Evolutionary conservation across 2,797 vertebrate genomes (phyloP), one percentile per base, ranked within the genome.

Genomic region (Parauchenoglanis ngamensis): DNA sequence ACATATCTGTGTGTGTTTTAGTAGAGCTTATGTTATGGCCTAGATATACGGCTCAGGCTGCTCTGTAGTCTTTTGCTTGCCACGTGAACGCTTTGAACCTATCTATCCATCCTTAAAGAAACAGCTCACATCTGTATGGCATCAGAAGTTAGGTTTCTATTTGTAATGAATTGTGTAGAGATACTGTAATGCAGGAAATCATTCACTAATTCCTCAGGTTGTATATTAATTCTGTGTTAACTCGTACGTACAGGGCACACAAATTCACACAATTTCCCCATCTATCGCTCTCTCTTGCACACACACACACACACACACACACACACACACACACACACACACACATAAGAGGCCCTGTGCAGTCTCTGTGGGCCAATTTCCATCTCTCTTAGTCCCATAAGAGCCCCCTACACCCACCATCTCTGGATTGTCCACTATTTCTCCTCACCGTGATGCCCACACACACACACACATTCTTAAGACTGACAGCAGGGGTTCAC

Each of bases 31-130:
- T 46, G 46, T 52, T 46, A 35, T 23, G 35, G 61, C 10, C n/a
- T 46, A 21, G 57, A 35, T 65, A 35, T 52, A 44, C 17, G 57
- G 3, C 12, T 67, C 49, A 23, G 70, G 23, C 19, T 57, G 85
- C 23, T 56, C 25, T 21, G 15, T 19, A 40, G 25, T 76, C 19
- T 28, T 52, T 59, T 76, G 35, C 35, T 70, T n/a, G 13, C 72
- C 94, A 97, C 97, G 97, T 97, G 93, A 96, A 94, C 95, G 92
- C 92, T 92, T 88, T 88, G 91, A 92, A 91, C 49, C 10, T 49
- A 23, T 89, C 86, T 86, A 44, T 90, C 87, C 95, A 95, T 95
- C 93, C 7, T 65, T 77, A 23, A 78, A 56, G 35, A 52, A 83
- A 76, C 31, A 54, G 44, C 49, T 63, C 56, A 46, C 46, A 77